Conservation (phyloP, 2,113 vertebrate species). For the Ginglymostoma cirratum region DNA sequence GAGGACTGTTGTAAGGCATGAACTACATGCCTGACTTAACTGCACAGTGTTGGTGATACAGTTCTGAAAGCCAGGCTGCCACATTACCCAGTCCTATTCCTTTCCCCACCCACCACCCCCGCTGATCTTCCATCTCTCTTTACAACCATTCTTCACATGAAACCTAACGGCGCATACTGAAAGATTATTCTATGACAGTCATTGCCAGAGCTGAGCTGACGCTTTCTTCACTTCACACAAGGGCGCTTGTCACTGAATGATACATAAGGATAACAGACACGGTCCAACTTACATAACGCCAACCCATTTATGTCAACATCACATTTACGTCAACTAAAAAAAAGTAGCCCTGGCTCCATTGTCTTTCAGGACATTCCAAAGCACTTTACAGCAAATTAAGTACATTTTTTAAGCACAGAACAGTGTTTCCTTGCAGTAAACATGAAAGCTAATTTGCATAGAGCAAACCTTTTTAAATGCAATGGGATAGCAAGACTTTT, state of each 20-base stretch:
- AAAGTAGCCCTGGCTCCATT: background rate
- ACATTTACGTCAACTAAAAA: background rate
- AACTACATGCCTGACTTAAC: background rate
- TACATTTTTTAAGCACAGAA: background rate
- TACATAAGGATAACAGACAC: background rate
- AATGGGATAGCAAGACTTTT: background rate
- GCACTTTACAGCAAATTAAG: background rate
- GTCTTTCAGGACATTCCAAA: background rate
- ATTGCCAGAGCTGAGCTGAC: background rate
- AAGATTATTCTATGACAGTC: background rate
- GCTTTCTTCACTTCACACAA: background rate
- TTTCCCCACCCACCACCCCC: background rate
- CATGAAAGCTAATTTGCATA: background rate
- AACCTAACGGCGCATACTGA: background rate
- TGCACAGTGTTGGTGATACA: background rate
- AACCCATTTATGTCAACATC: background rate
- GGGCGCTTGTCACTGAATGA: background rate
- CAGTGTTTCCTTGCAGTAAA: background rate
- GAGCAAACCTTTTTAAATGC: background rate
- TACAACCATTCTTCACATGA: background rate
- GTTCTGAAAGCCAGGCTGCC: background rate
- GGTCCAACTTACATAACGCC: background rate
- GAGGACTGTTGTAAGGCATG: background rate
- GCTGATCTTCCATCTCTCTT: background rate
- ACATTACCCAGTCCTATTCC: no score